These are phyloP conservation scores for Orchestia grillus DNA, from an alignment of 1,140 invertebrate genomes.

Conservation along the genomic window DNA sequence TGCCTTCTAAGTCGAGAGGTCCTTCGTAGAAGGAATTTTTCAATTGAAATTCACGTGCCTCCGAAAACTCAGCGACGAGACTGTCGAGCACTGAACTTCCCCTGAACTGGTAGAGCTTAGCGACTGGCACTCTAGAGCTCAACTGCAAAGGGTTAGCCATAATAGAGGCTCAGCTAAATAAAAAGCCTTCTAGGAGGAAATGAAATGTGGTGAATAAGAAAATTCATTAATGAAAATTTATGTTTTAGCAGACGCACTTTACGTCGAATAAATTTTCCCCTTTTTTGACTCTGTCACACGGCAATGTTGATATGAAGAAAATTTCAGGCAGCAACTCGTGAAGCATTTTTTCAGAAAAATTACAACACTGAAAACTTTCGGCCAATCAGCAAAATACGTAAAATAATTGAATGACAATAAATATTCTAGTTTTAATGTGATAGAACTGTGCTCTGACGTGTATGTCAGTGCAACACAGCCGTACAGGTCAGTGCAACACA, in stretches of 20 bases:
- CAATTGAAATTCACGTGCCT: neutral
- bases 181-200: no score
- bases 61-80: neutral
- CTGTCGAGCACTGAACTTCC: neutral
- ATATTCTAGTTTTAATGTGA: no score
- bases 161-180: neutral
- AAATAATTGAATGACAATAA: no score
- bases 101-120: neutral
- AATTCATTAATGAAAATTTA: neutral
- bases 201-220: neutral
- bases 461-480: no score
- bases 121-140: neutral
- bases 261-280: neutral
- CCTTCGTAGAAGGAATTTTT: constrained; percentile 14
- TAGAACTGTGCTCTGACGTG: no score
- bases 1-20: neutral
- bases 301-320: no score
- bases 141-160: neutral
- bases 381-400: no score
- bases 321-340: no score
- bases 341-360: no score
- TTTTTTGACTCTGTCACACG: neutral
- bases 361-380: no score
- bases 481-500: no score
- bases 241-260: neutral